Percentiles rank a stretch among this genome's conserved stretches.
These are phyloP conservation scores for Archaeoteleia sp. DNA, from an alignment of 2,888 invertebrate species.

Conservation along the genomic window DNA sequence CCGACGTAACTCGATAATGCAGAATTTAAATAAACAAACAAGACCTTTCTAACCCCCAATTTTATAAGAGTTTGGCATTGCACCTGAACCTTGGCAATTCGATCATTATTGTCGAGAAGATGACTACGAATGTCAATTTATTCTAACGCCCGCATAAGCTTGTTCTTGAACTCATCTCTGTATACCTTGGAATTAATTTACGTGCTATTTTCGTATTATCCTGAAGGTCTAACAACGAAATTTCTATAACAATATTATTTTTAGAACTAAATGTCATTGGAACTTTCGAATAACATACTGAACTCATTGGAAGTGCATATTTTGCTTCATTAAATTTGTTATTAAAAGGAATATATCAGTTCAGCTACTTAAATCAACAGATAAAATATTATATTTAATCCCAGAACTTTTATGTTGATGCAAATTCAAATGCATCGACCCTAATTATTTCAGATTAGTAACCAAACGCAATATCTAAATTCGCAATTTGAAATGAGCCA, in stretches of 20 bases:
- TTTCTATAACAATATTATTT: background rate
- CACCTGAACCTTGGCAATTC: conserved; percentile 57
- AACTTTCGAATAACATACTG: too few relatives aligned
- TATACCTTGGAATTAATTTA: conserved; percentile 18
- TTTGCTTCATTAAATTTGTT: too few relatives aligned
- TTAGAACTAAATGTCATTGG: background rate
- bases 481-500: too few relatives aligned
- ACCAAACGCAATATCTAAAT: too few relatives aligned
- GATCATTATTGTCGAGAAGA: conserved; percentile 26
- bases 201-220: conserved; percentile 6
- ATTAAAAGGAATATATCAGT: too few relatives aligned
- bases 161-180: conserved; percentile 29
- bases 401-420: too few relatives aligned
- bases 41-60: conserved; percentile 2
- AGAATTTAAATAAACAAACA: conserved; percentile 1
- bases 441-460: too few relatives aligned
- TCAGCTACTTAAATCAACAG: too few relatives aligned
- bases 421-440: too few relatives aligned
- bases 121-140: conserved; percentile 62
- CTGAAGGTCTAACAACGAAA: background rate
- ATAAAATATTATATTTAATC: too few relatives aligned
- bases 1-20: background rate
- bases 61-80: conserved; percentile 55
- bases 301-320: too few relatives aligned
- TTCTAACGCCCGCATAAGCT: conserved; percentile 60